Conservation (phyloP, 2,113 vertebrate genomes). For the Chunga burmeisteri region DNA sequence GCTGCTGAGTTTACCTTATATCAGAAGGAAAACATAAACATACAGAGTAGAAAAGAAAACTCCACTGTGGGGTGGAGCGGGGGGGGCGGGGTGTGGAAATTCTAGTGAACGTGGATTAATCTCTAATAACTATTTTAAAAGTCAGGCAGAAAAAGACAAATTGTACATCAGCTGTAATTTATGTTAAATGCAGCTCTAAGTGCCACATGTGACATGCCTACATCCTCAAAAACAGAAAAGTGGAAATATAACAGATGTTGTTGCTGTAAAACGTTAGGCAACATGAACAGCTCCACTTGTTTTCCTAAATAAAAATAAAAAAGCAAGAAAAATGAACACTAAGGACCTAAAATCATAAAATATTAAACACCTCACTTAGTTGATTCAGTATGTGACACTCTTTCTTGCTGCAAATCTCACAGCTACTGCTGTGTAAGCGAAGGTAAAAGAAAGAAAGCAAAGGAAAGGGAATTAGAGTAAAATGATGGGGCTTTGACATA, state of each 20-base stretch:
- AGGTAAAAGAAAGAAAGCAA: background rate
- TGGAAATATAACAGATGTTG: constrained; percentile 22
- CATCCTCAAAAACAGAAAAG: constrained; percentile 1
- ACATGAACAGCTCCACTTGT: constrained; percentile 1
- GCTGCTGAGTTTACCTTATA: background rate
- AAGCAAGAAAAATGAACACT: background rate
- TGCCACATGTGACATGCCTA: background rate
- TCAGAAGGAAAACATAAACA: background rate
- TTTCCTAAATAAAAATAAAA: constrained; percentile 30
- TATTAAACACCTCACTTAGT: background rate
- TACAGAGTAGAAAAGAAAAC: background rate
- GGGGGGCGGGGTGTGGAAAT: no score
- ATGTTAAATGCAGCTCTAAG: constrained; percentile 6
- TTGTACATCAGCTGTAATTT: background rate
- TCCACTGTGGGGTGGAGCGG: background rate
- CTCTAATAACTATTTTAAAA: constrained; percentile 7
- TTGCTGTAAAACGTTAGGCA: constrained; percentile 28
- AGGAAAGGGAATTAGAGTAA: background rate
- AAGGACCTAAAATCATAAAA: constrained; percentile 26
- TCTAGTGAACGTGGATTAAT: background rate
- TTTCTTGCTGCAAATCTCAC: background rate
- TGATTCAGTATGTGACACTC: background rate
- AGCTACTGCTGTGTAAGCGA: background rate
- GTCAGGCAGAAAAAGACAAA: constrained; percentile 16
- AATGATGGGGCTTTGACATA: background rate